These are phyloP conservation scores for Nestor notabilis DNA, from an alignment of 2,113 vertebrate genomes.

Conservation along the genomic window DNA sequence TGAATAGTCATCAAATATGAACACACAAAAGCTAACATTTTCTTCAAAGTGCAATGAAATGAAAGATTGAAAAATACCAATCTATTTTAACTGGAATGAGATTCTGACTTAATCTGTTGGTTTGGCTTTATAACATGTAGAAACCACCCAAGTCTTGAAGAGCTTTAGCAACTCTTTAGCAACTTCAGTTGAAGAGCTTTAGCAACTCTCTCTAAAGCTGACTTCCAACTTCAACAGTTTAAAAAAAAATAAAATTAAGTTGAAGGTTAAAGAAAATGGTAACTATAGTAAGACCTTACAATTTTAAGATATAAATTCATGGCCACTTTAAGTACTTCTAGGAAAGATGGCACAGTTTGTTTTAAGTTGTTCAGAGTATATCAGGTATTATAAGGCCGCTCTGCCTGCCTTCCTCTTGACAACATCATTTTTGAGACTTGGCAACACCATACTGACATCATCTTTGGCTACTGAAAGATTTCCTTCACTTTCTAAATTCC, in stretches of 20 bases:
- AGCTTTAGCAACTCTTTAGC: neutral
- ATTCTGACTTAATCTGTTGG: neutral
- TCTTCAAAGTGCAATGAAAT: neutral
- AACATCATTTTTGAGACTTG: neutral
- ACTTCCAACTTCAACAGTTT: neutral
- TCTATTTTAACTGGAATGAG: neutral
- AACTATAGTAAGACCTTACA: neutral
- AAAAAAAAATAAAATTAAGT: neutral
- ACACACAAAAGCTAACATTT: neutral
- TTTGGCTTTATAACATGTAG: neutral
- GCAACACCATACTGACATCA: neutral
- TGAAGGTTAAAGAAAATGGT: neutral
- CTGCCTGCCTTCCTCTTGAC: neutral
- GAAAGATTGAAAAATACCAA: neutral
- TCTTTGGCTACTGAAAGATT: neutral
- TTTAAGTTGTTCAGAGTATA: neutral
- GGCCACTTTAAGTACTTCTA: neutral
- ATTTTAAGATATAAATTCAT: neutral
- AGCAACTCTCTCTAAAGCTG: neutral
- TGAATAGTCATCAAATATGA: neutral
- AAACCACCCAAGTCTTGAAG: neutral
- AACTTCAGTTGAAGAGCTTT: neutral
- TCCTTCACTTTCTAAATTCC: neutral
- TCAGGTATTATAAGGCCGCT: neutral
- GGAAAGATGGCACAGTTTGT: neutral